Evolutionary conservation across 2,797 vertebrate genomes (phyloP).

Genomic region (Enteromius fasciolatus): DNA sequence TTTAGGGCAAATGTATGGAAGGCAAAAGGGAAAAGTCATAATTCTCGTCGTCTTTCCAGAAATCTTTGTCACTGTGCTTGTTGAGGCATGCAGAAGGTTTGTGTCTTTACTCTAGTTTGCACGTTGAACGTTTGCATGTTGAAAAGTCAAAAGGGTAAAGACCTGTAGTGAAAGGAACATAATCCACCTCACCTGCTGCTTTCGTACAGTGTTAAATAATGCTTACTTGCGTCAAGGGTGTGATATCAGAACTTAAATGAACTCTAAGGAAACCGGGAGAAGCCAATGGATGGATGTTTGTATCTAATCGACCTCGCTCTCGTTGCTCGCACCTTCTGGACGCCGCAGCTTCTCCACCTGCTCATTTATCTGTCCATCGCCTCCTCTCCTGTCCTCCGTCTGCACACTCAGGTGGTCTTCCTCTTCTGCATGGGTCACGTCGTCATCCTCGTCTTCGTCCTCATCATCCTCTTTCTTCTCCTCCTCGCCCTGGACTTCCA

Average conservation of each 20-base stretch:
- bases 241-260: slow-evolving; percentile 18
- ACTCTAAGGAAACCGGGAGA: slow-evolving; percentile 2
- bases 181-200: slow-evolving; percentile 29
- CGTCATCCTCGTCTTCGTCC: slow-evolving; percentile 79
- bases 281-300: slow-evolving; percentile 2
- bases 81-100: slow-evolving; percentile 61
- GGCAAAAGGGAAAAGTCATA: slow-evolving; percentile 44
- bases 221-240: background rate
- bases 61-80: slow-evolving; percentile 50
- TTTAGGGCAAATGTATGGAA: slow-evolving; percentile 11
- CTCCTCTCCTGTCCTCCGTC: slow-evolving; percentile 90
- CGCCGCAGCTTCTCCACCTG: slow-evolving; percentile 94
- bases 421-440: slow-evolving; percentile 79
- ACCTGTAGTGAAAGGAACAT: slow-evolving; percentile 31
- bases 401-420: slow-evolving; percentile 86
- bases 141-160: slow-evolving; percentile 59
- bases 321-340: slow-evolving; percentile 94
- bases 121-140: slow-evolving; percentile 64
- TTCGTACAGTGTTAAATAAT: slow-evolving; percentile 18
- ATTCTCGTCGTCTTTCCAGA: slow-evolving; percentile 52
- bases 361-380: slow-evolving; percentile 97
- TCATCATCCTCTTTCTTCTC: slow-evolving; percentile 72
- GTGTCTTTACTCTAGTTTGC: slow-evolving; percentile 49
- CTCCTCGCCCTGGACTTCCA: slow-evolving; percentile 96
- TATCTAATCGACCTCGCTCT: slow-evolving; percentile 90